Base-by-base conservation (phyloP, 2,113 vertebrate species). In the Craseonycteris thonglongyai region DNA sequence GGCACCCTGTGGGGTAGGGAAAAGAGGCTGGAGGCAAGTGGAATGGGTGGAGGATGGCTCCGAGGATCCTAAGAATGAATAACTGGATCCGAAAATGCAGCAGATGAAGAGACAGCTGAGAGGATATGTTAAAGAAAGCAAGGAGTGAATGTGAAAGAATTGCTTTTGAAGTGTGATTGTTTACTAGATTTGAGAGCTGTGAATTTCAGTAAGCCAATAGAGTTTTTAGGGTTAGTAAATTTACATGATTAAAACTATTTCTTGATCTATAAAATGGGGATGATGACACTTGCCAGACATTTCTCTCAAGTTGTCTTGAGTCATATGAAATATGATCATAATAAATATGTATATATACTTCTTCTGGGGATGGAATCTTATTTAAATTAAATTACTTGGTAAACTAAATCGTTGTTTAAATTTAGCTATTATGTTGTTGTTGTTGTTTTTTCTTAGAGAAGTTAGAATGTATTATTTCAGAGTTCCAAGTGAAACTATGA, bases 271-370 rank as follows among this genome's bases (percentile, higher is more conserved):
- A 84, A 78, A 82, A 47, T 28, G 51, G n/a, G 40, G 42, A 13
- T 71, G 56, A 69, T 80, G 54, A 72, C 22, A 35, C 22, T 51
- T 85, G n/a, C 7, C 30, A 51, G 61, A 51, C 7, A 61, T 58
- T 66, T 56, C 35, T 94, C 47, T n/a, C 35, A 83, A 71, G 45
- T 49, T 92, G 51, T 92, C 80, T 63, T 95, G 54, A 92, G 42
- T 87, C 66, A 42, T 33, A 35, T 38, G 66, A 88, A 76, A 42
- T 79, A 79, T 47, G 42, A 69, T 42, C 59, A 58, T 59, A 54
- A 79, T 61, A 51, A 63, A 45, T 72, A 72, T 35, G 26, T 56
- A n/a, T 35, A 33, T 56, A n/a, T 74, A 74, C 26, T 80, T 91
- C 13, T 85, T 75, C 56, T 51, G 51, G 76, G n/a, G 45, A 92